Conservation (phyloP, 2,797 vertebrate genomes). For the Dendrocincla fuliginosa region DNA sequence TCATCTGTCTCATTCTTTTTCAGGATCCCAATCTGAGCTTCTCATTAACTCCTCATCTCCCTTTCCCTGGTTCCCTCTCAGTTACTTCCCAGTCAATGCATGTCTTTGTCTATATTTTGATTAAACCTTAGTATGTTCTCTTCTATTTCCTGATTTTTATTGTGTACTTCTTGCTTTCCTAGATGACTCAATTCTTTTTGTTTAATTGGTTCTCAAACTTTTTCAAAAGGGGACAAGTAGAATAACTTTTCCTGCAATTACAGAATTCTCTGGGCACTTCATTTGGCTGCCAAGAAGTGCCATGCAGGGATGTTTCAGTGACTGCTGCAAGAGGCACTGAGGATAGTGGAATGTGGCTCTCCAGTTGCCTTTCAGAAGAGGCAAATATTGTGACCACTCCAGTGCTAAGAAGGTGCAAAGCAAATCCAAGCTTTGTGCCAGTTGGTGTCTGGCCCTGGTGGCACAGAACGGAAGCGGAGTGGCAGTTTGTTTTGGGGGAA, state of each 20-base stretch:
- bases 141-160: neutral
- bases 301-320: neutral
- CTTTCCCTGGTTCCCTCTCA: neutral
- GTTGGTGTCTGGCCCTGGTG: neutral
- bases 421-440: neutral
- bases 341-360: neutral
- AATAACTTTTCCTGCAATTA: neutral
- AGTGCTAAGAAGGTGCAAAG: neutral
- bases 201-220: neutral
- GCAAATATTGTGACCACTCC: neutral
- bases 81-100: neutral
- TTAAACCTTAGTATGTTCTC: neutral
- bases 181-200: neutral
- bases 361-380: neutral
- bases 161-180: neutral
- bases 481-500: constrained; percentile 1
- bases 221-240: neutral
- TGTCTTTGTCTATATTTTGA: neutral
- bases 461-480: neutral
- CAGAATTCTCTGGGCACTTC: neutral
- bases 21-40: neutral
- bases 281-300: neutral
- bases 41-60: neutral
- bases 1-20: neutral
- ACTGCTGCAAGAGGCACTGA: neutral